These are phyloP conservation scores for Etheostoma spectabile DNA, from an alignment of 2,113 vertebrate species.

Conservation along the genomic window DNA sequence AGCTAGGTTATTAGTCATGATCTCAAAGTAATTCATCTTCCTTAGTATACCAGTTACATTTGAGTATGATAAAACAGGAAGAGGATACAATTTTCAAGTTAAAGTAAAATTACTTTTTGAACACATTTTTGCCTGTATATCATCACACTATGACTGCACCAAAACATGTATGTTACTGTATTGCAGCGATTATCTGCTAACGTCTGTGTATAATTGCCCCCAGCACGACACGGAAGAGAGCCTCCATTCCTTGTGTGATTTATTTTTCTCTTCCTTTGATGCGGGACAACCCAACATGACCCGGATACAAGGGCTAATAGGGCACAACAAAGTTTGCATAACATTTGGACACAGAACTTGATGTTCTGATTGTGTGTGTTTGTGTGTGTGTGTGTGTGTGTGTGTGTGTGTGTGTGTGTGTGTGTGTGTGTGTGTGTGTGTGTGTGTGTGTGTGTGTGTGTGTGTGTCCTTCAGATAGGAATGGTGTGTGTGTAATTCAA, in stretches of 20 bases:
- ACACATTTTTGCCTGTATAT: conserved; percentile 3
- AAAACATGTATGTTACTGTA: conserved; percentile 64
- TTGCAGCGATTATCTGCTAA: conserved; percentile 63
- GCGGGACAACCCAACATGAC: conserved; percentile 64
- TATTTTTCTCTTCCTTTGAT: conserved; percentile 67
- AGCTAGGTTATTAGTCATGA: conserved; percentile 20
- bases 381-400: conserved; percentile 11
- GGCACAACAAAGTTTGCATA: conserved; percentile 72
- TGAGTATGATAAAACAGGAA: conserved; percentile 14
- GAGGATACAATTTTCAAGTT: background rate
- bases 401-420: background rate
- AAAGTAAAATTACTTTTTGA: conserved; percentile 18
- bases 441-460: background rate
- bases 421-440: conserved; percentile 19
- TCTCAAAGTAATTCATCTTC: conserved; percentile 16
- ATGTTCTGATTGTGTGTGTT: conserved; percentile 60
- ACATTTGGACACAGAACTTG: conserved; percentile 59
- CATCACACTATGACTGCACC: conserved; percentile 21
- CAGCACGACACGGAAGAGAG: conserved; percentile 72
- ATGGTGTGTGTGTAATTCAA: background rate
- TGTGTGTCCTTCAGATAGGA: background rate
- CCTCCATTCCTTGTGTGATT: conserved; percentile 48
- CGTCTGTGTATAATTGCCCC: conserved; percentile 67
- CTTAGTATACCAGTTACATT: conserved; percentile 1
- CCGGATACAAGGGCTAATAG: conserved; percentile 63